Conservation (phyloP, 2,113 vertebrate genomes). For the Ammodytes marinus region DNA sequence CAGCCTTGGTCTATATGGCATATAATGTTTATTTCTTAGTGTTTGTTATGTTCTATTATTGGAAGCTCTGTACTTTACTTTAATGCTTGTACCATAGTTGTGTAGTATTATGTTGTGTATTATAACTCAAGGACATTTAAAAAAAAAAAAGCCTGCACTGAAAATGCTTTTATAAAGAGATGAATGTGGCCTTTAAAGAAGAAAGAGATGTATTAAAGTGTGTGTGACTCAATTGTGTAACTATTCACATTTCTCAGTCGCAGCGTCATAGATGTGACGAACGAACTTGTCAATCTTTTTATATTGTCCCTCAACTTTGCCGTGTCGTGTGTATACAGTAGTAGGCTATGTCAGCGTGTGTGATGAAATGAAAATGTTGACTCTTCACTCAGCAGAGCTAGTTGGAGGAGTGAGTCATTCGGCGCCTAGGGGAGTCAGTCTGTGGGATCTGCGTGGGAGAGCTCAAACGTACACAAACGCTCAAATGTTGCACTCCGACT, state of each 20-base stretch:
- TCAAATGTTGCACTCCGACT: slow-evolving; percentile 19
- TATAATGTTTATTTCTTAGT: not conserved
- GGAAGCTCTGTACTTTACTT: not conserved
- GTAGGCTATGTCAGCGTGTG: not conserved
- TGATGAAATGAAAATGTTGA: not conserved
- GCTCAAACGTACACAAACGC: slow-evolving; percentile 3
- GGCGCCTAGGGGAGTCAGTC: slow-evolving; percentile 21
- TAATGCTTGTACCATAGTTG: too few relatives aligned
- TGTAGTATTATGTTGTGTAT: not conserved
- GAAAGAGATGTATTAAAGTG: too few relatives aligned
- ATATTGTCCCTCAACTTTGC: not conserved
- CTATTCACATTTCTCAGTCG: not conserved
- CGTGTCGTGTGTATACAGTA: not conserved
- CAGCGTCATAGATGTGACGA: too few relatives aligned
- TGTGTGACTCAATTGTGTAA: not conserved
- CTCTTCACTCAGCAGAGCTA: slow-evolving; percentile 31
- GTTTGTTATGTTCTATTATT: not conserved
- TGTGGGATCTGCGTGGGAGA: slow-evolving; percentile 67
- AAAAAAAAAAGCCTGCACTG: not conserved
- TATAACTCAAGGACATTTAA: not conserved
- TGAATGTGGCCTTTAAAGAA: not conserved
- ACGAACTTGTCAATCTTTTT: not conserved
- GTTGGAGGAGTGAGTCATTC: slow-evolving; percentile 62
- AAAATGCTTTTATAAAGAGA: not conserved
- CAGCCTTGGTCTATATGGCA: too few relatives aligned